phyloP scores from a whole-genome alignment of 2,113 vertebrate genomes.

The Sinocyclocheilus grahami region DNA sequence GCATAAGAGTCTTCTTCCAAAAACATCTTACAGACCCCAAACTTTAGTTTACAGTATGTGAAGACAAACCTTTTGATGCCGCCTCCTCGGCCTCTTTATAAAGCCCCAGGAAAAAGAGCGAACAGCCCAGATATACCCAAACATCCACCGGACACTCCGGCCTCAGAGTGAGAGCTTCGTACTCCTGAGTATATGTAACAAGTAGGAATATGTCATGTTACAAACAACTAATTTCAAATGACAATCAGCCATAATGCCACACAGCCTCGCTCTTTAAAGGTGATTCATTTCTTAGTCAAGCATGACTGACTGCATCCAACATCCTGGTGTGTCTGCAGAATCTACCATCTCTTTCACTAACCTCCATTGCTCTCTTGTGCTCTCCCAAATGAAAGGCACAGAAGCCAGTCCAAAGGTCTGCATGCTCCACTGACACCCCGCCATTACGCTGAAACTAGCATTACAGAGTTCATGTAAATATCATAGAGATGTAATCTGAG shows the following conservation, averaged over 20 bases:
- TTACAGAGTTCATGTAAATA: background rate
- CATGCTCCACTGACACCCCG: slow-evolving; percentile 83
- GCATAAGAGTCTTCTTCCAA: background rate
- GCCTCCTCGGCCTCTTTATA: slow-evolving; percentile 92
- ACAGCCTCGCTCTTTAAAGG: background rate
- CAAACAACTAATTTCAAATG: background rate
- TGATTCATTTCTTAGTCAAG: background rate
- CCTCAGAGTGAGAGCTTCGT: slow-evolving; percentile 78
- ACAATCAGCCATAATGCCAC: background rate
- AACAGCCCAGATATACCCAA: slow-evolving; percentile 92
- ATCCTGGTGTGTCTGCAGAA: background rate
- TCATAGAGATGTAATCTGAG: background rate
- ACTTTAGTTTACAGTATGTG: background rate
- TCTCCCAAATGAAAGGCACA: slow-evolving; percentile 94
- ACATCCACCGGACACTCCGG: slow-evolving; percentile 83
- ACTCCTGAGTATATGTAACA: slow-evolving; percentile 78
- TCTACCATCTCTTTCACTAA: slow-evolving; percentile 56
- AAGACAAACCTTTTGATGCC: slow-evolving; percentile 84
- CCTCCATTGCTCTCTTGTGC: slow-evolving; percentile 93
- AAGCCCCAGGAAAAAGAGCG: slow-evolving; percentile 92
- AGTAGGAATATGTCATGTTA: background rate
- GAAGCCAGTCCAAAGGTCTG: slow-evolving; percentile 90
- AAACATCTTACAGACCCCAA: background rate
- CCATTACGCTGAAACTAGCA: slow-evolving; percentile 88
- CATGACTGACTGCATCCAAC: background rate